phyloP scores from a whole-genome alignment of 1,140 invertebrate species.

The Colletes latitarsis region DNA sequence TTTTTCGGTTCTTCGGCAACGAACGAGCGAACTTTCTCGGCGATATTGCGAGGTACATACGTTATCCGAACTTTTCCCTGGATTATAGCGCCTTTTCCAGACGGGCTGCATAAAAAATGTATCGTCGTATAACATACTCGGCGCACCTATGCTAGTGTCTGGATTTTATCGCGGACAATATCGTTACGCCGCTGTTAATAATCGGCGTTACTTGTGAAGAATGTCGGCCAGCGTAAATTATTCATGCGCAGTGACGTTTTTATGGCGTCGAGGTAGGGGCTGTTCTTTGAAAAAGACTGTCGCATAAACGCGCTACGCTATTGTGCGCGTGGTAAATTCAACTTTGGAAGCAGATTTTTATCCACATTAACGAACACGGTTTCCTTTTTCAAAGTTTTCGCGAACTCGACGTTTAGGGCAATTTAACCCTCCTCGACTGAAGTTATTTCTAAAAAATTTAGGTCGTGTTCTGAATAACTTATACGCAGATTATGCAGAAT shows the following conservation, averaged over 20 bases:
- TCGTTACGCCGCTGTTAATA: conserved; percentile 22
- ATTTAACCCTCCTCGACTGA: too few relatives aligned
- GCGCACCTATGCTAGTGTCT: not conserved
- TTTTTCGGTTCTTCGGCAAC: conserved; percentile 38
- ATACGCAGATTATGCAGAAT: too few relatives aligned
- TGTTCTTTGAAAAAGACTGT: not conserved
- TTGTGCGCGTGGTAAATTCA: not conserved
- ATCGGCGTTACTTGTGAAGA: conserved; percentile 16
- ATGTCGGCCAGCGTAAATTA: not conserved
- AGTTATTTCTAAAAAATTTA: too few relatives aligned
- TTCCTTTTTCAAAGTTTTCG: not conserved
- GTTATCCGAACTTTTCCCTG: conserved; percentile 40
- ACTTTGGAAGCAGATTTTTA: not conserved
- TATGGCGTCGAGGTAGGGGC: not conserved
- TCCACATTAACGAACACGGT: not conserved
- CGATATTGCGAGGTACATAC: conserved; percentile 42
- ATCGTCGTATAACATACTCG: not conserved
- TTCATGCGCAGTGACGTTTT: conserved; percentile 2
- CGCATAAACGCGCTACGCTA: not conserved
- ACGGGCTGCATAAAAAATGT: conserved; percentile 38
- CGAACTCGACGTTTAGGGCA: too few relatives aligned
- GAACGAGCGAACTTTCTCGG: conserved; percentile 36
- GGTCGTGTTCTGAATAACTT: too few relatives aligned
- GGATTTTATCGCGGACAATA: conserved; percentile 44
- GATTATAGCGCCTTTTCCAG: conserved; percentile 30